Evolutionary conservation across 2,888 invertebrate genomes (phyloP).

Genomic region (Darwinula stevensoni): DNA sequence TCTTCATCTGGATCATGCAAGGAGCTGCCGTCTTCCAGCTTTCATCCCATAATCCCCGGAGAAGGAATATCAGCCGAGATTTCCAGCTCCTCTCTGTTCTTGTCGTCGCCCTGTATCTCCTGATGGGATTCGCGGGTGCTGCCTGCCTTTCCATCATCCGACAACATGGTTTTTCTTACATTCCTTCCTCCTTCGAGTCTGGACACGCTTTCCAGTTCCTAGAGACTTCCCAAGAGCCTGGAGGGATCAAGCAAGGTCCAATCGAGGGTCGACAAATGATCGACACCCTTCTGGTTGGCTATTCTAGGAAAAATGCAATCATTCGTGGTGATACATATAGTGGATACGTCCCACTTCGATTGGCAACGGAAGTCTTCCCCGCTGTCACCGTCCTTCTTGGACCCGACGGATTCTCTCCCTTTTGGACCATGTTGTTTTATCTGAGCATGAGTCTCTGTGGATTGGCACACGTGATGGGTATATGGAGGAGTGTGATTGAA

Average conservation of each 20-base stretch:
- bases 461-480: conserved; percentile 55
- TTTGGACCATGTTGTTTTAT: conserved; percentile 65
- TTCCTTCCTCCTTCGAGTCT: conserved; percentile 45
- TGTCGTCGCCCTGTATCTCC: conserved; percentile 38
- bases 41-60: conserved; percentile 24
- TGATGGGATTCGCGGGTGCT: conserved; percentile 49
- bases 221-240: conserved; percentile 1
- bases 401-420: conserved; percentile 41
- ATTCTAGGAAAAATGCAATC: no score
- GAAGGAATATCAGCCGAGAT: conserved; percentile 29
- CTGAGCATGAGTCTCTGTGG: conserved; percentile 57
- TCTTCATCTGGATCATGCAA: conserved; percentile 58
- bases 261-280: no score
- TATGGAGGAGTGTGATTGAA: conserved; percentile 70
- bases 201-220: neutral
- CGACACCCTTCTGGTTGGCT: no score
- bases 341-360: conserved; percentile 42
- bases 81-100: conserved; percentile 33
- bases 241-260: no score
- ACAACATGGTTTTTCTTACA: conserved; percentile 37
- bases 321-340: no score
- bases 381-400: conserved; percentile 48
- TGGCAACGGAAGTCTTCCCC: conserved; percentile 69
- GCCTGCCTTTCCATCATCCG: conserved; percentile 47
- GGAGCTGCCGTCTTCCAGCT: conserved; percentile 46